A percentile compares a stretch with the other conserved stretches of the same genome.
phyloP scores from a whole-genome alignment of 2,113 vertebrate genomes.

The Ptilorrhoa leucosticta region DNA sequence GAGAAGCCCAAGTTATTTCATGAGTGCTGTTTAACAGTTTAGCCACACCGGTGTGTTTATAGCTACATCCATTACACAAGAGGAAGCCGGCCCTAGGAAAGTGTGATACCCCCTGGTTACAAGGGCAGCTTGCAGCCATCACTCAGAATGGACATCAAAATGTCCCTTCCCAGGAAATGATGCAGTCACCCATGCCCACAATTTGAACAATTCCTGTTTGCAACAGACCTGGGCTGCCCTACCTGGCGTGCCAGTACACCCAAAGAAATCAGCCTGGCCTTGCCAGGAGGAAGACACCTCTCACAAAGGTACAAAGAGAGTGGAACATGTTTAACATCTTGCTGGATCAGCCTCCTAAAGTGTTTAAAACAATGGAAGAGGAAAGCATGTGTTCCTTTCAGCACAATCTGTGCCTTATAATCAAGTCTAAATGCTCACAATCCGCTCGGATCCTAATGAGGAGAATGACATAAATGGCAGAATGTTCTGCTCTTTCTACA shows the following conservation, averaged over 20 bases:
- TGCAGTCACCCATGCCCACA: neutral
- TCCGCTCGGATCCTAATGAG: slow-evolving; percentile 25
- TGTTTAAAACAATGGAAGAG: slow-evolving; percentile 13
- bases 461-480: slow-evolving; percentile 54
- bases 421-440: slow-evolving; percentile 13
- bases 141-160: neutral
- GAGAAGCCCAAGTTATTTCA: neutral
- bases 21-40: neutral
- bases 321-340: neutral
- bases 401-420: slow-evolving; percentile 30
- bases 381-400: neutral
- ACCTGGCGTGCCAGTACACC: neutral
- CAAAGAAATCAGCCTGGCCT: neutral
- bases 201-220: neutral
- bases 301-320: neutral
- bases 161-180: neutral
- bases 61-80: neutral
- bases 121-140: neutral
- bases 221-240: neutral
- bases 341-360: slow-evolving; percentile 9
- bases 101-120: neutral
- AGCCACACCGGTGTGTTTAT: neutral
- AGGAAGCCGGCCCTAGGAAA: neutral
- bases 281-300: neutral
- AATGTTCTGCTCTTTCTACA: slow-evolving; percentile 66